These are phyloP conservation scores for Diabrotica virgifera DNA, from an alignment of 1,140 invertebrate species.

Conservation along the genomic window DNA sequence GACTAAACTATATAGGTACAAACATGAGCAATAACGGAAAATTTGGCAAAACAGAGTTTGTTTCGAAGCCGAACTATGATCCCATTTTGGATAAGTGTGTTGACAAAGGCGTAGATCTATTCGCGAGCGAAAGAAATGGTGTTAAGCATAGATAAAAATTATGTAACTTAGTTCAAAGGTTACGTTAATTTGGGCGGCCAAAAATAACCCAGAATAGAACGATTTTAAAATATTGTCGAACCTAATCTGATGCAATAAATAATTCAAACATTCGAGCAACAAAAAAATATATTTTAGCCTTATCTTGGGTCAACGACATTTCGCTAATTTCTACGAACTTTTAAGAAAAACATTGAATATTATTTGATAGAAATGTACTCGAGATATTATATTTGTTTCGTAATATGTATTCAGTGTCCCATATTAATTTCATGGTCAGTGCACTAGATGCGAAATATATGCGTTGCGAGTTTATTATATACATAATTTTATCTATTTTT, in stretches of 20 bases:
- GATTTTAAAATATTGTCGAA: background rate
- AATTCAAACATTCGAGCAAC: background rate
- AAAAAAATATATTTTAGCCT: background rate
- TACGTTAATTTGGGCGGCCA: background rate
- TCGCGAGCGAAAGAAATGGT: too few relatives aligned
- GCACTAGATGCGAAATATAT: background rate
- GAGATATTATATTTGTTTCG: background rate
- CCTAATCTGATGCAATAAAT: background rate
- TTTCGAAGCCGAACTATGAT: too few relatives aligned
- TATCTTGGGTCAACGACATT: background rate
- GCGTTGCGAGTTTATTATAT: background rate
- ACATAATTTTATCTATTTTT: background rate
- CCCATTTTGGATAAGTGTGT: too few relatives aligned
- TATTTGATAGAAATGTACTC: background rate
- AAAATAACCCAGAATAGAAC: background rate
- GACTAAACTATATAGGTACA: too few relatives aligned
- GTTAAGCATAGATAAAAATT: background rate
- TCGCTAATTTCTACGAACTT: background rate
- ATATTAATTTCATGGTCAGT: constrained; percentile 3
- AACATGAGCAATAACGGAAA: too few relatives aligned
- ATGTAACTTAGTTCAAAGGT: background rate
- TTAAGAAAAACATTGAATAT: background rate
- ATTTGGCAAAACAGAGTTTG: too few relatives aligned
- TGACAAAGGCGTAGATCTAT: too few relatives aligned
- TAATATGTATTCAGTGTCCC: background rate